Evolutionary conservation across 2,113 vertebrate species (phyloP).

Genomic region (Scopus umbretta): DNA sequence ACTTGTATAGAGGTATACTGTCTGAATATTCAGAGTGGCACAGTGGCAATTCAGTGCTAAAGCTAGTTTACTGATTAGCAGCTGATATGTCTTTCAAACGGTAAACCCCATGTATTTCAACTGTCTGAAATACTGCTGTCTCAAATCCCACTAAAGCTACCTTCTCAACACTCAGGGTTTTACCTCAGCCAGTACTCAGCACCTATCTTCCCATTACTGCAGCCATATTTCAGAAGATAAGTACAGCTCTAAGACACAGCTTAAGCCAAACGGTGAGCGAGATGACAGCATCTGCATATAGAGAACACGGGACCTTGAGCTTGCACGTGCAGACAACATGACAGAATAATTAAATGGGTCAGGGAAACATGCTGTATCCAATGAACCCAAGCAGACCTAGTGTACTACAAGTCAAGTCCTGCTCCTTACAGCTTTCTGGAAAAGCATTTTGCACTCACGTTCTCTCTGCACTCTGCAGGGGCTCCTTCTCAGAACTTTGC

Average conservation of each 20-base stretch:
- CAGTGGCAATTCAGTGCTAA: background rate
- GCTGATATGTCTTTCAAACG: background rate
- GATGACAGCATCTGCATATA: background rate
- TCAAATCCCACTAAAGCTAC: background rate
- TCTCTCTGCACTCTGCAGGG: background rate
- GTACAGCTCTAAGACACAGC: background rate
- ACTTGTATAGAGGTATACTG: background rate
- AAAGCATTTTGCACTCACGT: background rate
- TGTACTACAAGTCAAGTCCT: conserved; percentile 17
- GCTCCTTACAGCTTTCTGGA: background rate
- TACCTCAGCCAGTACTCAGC: background rate
- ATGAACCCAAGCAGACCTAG: background rate
- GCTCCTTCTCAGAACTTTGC: conserved; percentile 3
- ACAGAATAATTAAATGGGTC: background rate
- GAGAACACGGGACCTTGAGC: background rate
- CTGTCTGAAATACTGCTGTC: background rate
- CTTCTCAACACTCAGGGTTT: background rate
- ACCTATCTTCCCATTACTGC: background rate
- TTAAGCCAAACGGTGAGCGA: background rate
- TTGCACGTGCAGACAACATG: background rate
- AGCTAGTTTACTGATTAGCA: background rate
- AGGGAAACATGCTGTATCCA: background rate
- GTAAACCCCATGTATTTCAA: background rate
- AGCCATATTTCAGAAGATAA: background rate
- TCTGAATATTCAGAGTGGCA: background rate